These are phyloP conservation scores for Myotis pilosus DNA, from an alignment of 2,797 vertebrate species.

Conservation along the genomic window DNA sequence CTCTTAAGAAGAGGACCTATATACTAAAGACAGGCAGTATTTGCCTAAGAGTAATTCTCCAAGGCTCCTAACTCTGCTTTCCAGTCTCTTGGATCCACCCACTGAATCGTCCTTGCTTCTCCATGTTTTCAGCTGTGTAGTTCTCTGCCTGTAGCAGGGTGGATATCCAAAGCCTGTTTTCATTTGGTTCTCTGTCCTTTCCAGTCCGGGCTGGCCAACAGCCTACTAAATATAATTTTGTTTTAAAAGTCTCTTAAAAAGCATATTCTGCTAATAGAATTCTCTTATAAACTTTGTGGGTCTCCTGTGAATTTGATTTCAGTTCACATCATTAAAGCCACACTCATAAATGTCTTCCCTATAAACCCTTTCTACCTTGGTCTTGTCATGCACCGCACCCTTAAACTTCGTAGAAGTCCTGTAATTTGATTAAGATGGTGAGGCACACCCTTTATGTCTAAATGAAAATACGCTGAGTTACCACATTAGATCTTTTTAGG, in stretches of 20 bases:
- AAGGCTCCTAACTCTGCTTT: background rate
- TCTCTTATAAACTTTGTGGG: background rate
- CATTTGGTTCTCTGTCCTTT: background rate
- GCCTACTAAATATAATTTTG: background rate
- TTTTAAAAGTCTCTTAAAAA: background rate
- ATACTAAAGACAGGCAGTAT: background rate
- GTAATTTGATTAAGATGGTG: background rate
- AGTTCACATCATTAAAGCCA: slow-evolving; percentile 3
- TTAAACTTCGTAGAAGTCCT: background rate
- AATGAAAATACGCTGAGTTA: background rate
- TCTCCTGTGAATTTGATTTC: slow-evolving; percentile 5
- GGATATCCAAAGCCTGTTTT: background rate
- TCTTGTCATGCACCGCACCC: background rate
- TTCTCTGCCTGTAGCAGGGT: background rate
- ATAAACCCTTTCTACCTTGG: slow-evolving; percentile 3
- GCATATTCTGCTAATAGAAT: slow-evolving; percentile 7
- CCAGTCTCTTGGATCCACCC: background rate
- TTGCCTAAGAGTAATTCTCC: background rate
- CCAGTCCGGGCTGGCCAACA: background rate
- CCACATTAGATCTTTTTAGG: background rate
- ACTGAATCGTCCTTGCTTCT: background rate
- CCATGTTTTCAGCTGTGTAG: background rate
- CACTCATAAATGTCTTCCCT: background rate
- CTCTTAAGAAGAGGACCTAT: background rate
- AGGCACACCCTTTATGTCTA: background rate